Conservation (phyloP, 2,113 vertebrate genomes). For the Lepisosteus osseus region DNA sequence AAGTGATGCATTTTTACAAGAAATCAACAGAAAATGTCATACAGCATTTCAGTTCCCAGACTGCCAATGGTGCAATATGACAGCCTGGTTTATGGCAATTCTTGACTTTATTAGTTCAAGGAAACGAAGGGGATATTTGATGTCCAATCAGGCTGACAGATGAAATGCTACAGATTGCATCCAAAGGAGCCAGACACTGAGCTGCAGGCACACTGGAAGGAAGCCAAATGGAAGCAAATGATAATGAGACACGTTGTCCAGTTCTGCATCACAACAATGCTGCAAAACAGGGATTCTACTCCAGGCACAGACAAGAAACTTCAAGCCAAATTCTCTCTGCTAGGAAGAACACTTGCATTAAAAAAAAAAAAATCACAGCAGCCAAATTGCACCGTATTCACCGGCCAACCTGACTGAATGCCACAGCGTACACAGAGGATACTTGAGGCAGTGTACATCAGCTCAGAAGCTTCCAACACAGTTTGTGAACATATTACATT, state of each 20-base stretch:
- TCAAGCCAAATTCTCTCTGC: not conserved
- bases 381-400: too few species aligned
- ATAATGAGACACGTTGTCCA: conserved; percentile 51
- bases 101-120: conserved; percentile 35
- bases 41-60: conserved; percentile 26
- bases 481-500: conserved; percentile 10
- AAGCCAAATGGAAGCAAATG: conserved; percentile 46
- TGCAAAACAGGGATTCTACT: not conserved
- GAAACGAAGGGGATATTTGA: conserved; percentile 30
- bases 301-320: not conserved
- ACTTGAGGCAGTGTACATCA: too few species aligned
- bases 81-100: conserved; percentile 41
- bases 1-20: conserved; percentile 1
- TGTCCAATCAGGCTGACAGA: conserved; percentile 33
- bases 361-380: too few species aligned
- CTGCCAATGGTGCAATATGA: conserved; percentile 37
- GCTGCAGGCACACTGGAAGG: conserved; percentile 42
- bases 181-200: conserved; percentile 34
- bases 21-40: conserved; percentile 32
- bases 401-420: too few species aligned
- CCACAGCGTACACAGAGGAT: too few species aligned
- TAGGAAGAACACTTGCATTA: too few species aligned
- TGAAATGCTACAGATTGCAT: conserved; percentile 41
- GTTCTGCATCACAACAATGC: not conserved
- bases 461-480: too few species aligned